Conservation (phyloP, 2,888 invertebrate genomes). For the Lasioglossum pauxillum region DNA sequence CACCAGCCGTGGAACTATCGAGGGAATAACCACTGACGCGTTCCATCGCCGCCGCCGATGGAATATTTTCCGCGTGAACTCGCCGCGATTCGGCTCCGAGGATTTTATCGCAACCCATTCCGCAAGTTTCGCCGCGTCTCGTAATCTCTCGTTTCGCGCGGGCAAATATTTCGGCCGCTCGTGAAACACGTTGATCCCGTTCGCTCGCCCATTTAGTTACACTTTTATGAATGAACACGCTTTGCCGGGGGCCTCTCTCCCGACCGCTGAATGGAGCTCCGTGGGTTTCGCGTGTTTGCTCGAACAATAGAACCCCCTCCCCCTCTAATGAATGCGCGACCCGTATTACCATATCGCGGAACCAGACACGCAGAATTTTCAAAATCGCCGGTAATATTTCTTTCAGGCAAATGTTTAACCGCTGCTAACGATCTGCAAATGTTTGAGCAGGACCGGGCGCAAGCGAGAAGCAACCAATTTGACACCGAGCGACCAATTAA, state of each 20-base stretch:
- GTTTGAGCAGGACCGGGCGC: not conserved
- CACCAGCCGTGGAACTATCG: not conserved
- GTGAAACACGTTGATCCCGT: not conserved
- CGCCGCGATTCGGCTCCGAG: not conserved
- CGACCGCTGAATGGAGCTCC: not conserved
- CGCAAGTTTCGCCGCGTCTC: not conserved
- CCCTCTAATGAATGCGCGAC: not conserved
- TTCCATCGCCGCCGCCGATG: not conserved
- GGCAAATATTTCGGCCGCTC: not conserved
- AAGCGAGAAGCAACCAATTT: not conserved
- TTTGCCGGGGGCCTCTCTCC: not conserved
- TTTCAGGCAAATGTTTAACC: not conserved
- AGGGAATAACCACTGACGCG: constrained; percentile 11
- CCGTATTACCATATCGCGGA: not conserved
- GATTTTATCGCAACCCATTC: not conserved
- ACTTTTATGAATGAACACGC: not conserved
- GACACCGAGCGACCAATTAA: not conserved
- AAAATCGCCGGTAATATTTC: not conserved
- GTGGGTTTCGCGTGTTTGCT: not conserved
- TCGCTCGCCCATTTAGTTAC: not conserved
- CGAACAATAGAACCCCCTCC: not conserved
- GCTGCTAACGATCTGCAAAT: not conserved
- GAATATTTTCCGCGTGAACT: constrained; percentile 5
- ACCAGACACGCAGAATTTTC: not conserved
- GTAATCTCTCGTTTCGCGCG: not conserved